Evolutionary conservation across 2,888 invertebrate genomes (phyloP).

Genomic region (Alloscopus bannaensis): DNA sequence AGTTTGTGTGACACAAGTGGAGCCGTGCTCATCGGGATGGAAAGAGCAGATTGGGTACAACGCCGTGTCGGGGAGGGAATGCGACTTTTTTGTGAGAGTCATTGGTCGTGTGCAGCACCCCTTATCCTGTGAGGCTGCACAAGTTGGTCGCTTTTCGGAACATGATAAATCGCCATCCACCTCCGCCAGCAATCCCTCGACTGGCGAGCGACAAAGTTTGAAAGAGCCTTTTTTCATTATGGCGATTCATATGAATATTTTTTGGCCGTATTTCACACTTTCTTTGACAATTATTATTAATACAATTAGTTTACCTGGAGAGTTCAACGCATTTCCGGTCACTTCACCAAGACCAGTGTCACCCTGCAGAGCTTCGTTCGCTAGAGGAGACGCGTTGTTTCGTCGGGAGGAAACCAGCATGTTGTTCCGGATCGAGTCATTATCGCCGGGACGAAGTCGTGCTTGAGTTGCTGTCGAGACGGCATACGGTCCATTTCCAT

Average conservation of each 20-base stretch:
- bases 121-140: slow-evolving; percentile 31
- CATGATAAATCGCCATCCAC: slow-evolving; percentile 52
- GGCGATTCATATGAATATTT: too few species aligned
- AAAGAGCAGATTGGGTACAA: slow-evolving; percentile 68
- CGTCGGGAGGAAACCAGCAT: slow-evolving; percentile 37
- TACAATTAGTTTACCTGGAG: background rate
- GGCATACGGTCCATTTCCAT: slow-evolving; percentile 50
- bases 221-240: too few species aligned
- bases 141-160: slow-evolving; percentile 39
- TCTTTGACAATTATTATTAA: too few species aligned
- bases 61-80: slow-evolving; percentile 70
- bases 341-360: too few species aligned
- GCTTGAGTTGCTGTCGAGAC: slow-evolving; percentile 53
- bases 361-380: background rate
- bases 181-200: too few species aligned
- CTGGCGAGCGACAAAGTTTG: too few species aligned
- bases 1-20: background rate
- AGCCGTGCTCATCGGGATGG: slow-evolving; percentile 46
- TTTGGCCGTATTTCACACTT: too few species aligned
- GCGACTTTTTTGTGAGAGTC: slow-evolving; percentile 66
- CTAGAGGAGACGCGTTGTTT: background rate
- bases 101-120: slow-evolving; percentile 28
- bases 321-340: slow-evolving; percentile 30
- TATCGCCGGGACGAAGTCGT: slow-evolving; percentile 68
- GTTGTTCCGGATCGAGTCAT: slow-evolving; percentile 61